Base-by-base conservation (phyloP, 1,140 invertebrate species). In the Drosophila ironensis region DNA sequence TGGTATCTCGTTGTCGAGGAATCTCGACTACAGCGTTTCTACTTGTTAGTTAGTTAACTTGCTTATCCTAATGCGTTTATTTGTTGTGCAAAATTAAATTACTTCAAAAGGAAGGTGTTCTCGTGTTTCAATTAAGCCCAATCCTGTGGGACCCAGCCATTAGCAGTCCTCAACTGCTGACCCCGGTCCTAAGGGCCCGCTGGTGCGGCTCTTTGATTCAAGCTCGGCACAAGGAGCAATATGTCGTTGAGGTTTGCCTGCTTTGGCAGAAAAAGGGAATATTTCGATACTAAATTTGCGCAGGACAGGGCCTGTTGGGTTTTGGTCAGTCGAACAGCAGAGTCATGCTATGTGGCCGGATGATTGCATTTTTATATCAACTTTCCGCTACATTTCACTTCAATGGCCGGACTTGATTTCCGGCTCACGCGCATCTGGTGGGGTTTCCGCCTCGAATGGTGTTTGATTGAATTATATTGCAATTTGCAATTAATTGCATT, bases 51-150 rank as follows among this genome's bases (percentile, higher is more conserved):
- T 48, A 53, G 33, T 16, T 60, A 60, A 77, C 53, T 60, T 77
- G 51, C 54, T 72, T 78, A 50, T 54, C 37, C 47, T 78, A 78
- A 78, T 78, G 74, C 74, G 69, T 57, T 78, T 78, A 69, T 78
- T 69, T 73, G 51, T 64, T 54, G 50, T 69, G 69, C 69, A 33
- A 37, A 78, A 78, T 78, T 73, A 73, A 78, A 78, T 78, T 78
- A 78, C 51, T 12, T 4, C 1, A 5, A 11, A 40, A 16, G 9
- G 41, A 33, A 28, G 57, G 54, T 51, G 46, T 6, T 57, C 54
- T 72, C 50, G 38, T 41, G 66, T 42, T 50, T 37, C n/a, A 19
- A 22, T 19, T 35, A 4, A 3, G 22, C 2, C 2, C 5, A 22
- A 22, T 22, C 20, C 20, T 22, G 20, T 5, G 2, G 20, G 2